phyloP scores from a whole-genome alignment of 2,113 vertebrate species.

The Lepus europaeus region DNA sequence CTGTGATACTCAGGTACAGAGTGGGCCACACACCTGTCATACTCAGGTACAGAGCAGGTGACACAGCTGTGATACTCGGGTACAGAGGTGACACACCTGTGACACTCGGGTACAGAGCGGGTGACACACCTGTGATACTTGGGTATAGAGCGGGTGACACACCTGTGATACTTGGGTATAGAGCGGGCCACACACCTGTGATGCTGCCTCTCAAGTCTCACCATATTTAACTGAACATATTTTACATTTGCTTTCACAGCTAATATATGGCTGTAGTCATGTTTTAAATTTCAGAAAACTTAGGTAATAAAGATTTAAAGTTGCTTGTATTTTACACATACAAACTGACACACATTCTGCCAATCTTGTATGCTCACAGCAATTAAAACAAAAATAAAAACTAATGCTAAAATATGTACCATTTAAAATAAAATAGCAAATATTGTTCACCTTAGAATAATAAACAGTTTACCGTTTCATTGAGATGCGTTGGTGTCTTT shows the following conservation, averaged over 20 bases:
- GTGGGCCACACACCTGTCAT: too few species aligned
- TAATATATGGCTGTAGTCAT: not conserved
- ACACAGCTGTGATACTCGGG: too few species aligned
- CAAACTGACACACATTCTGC: not conserved
- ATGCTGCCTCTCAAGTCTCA: not conserved
- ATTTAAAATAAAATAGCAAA: constrained; percentile 69
- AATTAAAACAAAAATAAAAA: constrained; percentile 53
- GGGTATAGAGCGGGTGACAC: too few species aligned
- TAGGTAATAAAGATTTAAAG: constrained; percentile 15
- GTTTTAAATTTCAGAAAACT: constrained; percentile 40
- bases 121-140: too few species aligned
- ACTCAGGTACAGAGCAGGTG: too few species aligned
- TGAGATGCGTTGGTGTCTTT: constrained; percentile 58
- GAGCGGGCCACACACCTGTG: too few species aligned
- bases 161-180: too few species aligned
- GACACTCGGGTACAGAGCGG: too few species aligned
- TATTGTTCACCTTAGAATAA: constrained; percentile 53
- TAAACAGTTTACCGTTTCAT: constrained; percentile 14
- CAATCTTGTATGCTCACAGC: constrained; percentile 34
- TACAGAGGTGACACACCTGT: too few species aligned
- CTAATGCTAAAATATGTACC: constrained; percentile 32
- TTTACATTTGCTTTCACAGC: constrained; percentile 1
- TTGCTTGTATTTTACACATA: constrained; percentile 3
- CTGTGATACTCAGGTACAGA: too few species aligned
- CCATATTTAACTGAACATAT: not conserved